A percentile compares a stretch with the other conserved stretches of the same genome.
Conservation (phyloP, 2,113 vertebrate species). For the Vulpes ferrilata region DNA sequence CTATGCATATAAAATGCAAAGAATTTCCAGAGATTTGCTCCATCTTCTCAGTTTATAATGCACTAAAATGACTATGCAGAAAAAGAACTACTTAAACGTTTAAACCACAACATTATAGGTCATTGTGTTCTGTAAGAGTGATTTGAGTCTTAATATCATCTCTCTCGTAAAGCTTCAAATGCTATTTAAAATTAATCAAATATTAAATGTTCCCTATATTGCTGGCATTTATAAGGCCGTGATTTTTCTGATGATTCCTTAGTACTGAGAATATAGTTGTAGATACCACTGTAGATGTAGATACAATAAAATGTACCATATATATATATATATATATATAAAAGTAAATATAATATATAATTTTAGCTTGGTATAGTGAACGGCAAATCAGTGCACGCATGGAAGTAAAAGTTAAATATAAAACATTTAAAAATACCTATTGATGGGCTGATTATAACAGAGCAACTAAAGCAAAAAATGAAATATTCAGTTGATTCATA, state of each 20-base stretch:
- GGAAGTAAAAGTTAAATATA: slow-evolving; percentile 54
- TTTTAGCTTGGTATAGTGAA: slow-evolving; percentile 15
- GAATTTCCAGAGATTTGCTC: slow-evolving; percentile 41
- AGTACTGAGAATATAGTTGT: slow-evolving; percentile 6
- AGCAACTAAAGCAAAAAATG: slow-evolving; percentile 33
- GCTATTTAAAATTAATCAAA: slow-evolving; percentile 36
- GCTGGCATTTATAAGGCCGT: background rate
- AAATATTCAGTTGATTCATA: slow-evolving; percentile 2
- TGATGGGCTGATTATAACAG: slow-evolving; percentile 13
- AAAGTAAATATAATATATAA: background rate
- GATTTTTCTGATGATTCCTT: slow-evolving; percentile 7
- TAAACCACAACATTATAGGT: slow-evolving; percentile 9
- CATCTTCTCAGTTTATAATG: slow-evolving; percentile 52
- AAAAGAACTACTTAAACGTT: slow-evolving; percentile 39
- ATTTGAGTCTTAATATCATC: background rate
- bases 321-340: background rate
- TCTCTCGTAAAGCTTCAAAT: slow-evolving; percentile 9
- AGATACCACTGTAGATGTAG: background rate
- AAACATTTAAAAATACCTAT: background rate
- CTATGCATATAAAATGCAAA: background rate
- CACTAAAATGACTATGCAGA: slow-evolving; percentile 27
- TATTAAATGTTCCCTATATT: background rate
- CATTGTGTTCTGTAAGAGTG: background rate
- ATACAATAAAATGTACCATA: slow-evolving; percentile 12
- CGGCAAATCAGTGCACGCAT: background rate